Evolutionary conservation across 2,797 vertebrate species (phyloP), one percentile per base, ranked within the genome.

Genomic region (Myripristis murdjan): DNA sequence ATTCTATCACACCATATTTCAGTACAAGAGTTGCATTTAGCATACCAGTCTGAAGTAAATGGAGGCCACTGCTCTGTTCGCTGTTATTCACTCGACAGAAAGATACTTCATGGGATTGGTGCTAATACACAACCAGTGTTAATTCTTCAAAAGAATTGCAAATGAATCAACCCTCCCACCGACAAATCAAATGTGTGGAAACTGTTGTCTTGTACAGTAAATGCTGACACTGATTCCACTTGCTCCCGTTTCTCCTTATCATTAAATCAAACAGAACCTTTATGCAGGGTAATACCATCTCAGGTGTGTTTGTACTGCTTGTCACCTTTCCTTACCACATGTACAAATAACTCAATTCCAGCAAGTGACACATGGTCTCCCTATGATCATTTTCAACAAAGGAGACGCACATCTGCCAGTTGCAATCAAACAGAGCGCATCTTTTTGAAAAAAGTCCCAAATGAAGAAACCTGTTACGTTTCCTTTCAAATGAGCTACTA

Each of bases 321-420:
- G 31, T 64, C 33, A 64, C 44, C 64, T 53, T 73, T 65, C 35
- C 35, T 54, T 64, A 82, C 37, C 62, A 68, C 74, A 57, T 73
- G 58, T 56, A 69, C 53, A 39, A 59, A 65, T 84, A 59, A 72
- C 70, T 73, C 24, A 48, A 81, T 82, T 80, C 53, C 22, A 16
- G 15, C 12, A 37, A 73, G 79, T 75, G 77, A 73, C 77, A 73
- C 73, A 77, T 82, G 79, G 78, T 51, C 63, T 62, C 48, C 73
- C 70, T 82, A 77, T 84, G 75, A 87, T 87, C 73, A 71, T 76
- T 52, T 63, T 48, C 77, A 82, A 77, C 62, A 63, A 62, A 31
- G 65, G 44, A 66, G 33, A 35, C 35, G 33, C 55, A 58, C 77
- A 75, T 84, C 82, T 77, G 62, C 75, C 70, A 72, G 72, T 73